phyloP scores from a whole-genome alignment of 2,113 vertebrate species.

The Eptesicus fuscus region DNA sequence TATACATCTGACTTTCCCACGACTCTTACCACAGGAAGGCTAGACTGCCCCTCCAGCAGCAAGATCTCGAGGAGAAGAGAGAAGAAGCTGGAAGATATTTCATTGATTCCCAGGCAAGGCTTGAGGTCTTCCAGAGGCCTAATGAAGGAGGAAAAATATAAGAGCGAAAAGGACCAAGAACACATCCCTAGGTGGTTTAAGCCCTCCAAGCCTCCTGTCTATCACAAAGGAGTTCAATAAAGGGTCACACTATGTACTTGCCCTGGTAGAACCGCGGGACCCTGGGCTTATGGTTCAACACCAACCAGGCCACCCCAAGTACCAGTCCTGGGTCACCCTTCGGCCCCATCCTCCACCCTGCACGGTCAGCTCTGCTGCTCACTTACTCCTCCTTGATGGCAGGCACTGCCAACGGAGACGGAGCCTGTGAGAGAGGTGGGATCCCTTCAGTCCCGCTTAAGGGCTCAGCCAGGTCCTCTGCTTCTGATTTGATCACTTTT shows the following conservation, averaged over 20 bases:
- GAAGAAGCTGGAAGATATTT: slow-evolving; percentile 95
- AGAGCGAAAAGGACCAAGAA: background rate
- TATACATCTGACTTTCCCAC: background rate
- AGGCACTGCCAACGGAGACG: slow-evolving; percentile 83
- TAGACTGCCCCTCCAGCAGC: slow-evolving; percentile 86
- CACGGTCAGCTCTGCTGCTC: background rate
- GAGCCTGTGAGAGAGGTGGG: slow-evolving; percentile 82
- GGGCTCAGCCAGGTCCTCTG: slow-evolving; percentile 89
- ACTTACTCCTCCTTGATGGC: slow-evolving; percentile 97
- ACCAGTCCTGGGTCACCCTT: background rate
- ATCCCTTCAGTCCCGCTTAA: slow-evolving; percentile 81
- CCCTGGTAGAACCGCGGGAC: background rate
- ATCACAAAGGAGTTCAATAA: background rate
- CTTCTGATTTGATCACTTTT: slow-evolving; percentile 91
- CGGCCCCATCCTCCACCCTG: background rate
- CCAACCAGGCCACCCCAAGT: background rate
- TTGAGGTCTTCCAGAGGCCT: slow-evolving; percentile 93
- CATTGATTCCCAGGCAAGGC: slow-evolving; percentile 88
- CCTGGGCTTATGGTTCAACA: background rate
- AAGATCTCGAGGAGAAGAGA: slow-evolving; percentile 92
- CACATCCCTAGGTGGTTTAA: background rate
- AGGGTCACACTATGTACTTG: background rate
- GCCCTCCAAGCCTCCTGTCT: background rate
- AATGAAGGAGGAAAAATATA: slow-evolving; percentile 54
- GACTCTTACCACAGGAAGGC: slow-evolving; percentile 87